Base-by-base conservation (phyloP, 2,113 vertebrate genomes). In the Prietella phreatophila region DNA sequence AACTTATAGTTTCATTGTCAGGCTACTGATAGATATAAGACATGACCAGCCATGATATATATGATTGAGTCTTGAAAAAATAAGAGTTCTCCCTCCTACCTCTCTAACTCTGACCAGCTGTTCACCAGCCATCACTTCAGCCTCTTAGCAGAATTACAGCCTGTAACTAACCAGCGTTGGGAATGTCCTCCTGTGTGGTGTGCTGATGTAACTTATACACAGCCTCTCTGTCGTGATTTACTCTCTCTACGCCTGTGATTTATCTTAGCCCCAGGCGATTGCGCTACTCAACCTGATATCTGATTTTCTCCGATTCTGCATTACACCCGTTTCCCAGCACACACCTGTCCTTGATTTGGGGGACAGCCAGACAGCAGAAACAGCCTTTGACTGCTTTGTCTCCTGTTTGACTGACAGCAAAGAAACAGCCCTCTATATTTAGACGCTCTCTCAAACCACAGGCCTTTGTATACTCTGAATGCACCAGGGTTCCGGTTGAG, bases 381-480 rank as follows among this genome's bases (percentile, higher is more conserved):
- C 11, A 61, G 78, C 63, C 69, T 83, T 67, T 84, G 47, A 50
- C 82, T 93, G 92, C 75, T 69, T 42, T 42, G 47, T 58, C 27
- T 86, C 58, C 90, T 85, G 79, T 93, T 90, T 93, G 93, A 94
- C 87, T 93, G 93, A 94, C 93, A 91, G 92, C 87, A 81, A 91
- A 93, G 92, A 94, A 93, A 93, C 92, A 89, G 88, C 86, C 86
- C 91, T 92, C 94, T 93, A 94, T 94, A 94, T 95, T 95, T 94
- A 94, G 93, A 91, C 88, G 6, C 60, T 85, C 83, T 87, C 88
- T 86, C 84, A 92, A 87, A 91, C 91, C 86, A 88, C 84, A 87
- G 89, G 55, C 89, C 92, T 93, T 93, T 94, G 93, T 93, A 89
- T 91, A 86, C 5, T 17, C 55, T 78, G 92, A 86, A 81, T 90